Percentiles rank a stretch among this genome's conserved stretches.
Evolutionary conservation across 2,888 invertebrate species (phyloP).

Genomic region (Tenthredo distinguenda): DNA sequence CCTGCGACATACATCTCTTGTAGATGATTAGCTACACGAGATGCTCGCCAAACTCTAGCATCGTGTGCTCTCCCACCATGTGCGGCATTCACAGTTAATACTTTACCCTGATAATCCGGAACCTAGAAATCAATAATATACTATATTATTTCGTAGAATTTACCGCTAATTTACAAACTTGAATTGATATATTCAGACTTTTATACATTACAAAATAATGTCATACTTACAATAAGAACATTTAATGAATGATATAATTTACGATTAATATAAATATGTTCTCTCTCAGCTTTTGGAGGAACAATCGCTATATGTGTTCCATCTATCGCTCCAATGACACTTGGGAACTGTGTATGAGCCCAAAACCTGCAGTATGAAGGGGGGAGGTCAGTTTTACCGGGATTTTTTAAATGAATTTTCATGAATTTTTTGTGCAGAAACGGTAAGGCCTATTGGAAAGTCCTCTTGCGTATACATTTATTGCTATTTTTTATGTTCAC

Average conservation of each 20-base stretch:
- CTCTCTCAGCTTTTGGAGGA: constrained; percentile 44
- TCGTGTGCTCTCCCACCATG: constrained; percentile 54
- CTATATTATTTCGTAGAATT: not conserved
- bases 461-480: too few relatives aligned
- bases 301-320: constrained; percentile 47
- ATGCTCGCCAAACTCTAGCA: constrained; percentile 48
- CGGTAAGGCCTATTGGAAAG: too few relatives aligned
- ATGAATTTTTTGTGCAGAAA: too few relatives aligned
- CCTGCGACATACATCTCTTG: constrained; percentile 24
- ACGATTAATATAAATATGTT: constrained; percentile 33
- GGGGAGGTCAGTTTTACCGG: too few relatives aligned
- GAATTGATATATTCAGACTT: not conserved
- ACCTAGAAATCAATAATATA: constrained; percentile 47
- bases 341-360: constrained; percentile 14
- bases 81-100: constrained; percentile 50
- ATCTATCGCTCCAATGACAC: constrained; percentile 35
- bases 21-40: constrained; percentile 32
- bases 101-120: constrained; percentile 51
- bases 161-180: constrained; percentile 19
- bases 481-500: too few relatives aligned
- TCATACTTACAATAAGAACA: constrained; percentile 41
- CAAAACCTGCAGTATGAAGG: constrained; percentile 24
- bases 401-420: too few relatives aligned
- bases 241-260: constrained; percentile 51
- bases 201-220: not conserved